phyloP scores from a whole-genome alignment of 2,888 invertebrate genomes.

The Trichopoda pennipes region DNA sequence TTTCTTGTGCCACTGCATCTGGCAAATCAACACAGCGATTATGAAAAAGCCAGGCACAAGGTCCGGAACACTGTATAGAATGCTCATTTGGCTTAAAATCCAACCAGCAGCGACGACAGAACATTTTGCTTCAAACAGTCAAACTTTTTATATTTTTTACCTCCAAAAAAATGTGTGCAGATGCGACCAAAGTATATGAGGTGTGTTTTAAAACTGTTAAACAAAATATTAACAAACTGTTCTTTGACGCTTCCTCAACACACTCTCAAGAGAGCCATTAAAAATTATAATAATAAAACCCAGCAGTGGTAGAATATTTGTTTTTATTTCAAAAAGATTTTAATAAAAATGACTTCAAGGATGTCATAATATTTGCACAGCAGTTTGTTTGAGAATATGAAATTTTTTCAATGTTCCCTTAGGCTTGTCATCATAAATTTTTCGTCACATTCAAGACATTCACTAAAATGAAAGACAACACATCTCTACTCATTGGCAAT shows the following conservation, averaged over 20 bases:
- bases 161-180: neutral
- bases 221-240: constrained; percentile 54
- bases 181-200: constrained; percentile 54
- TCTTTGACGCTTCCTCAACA: constrained; percentile 21
- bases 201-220: constrained; percentile 58
- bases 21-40: constrained; percentile 76
- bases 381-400: constrained; percentile 13
- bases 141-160: neutral
- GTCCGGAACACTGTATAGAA: constrained; percentile 76
- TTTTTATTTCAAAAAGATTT: constrained; percentile 49
- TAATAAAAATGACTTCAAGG: constrained; percentile 68
- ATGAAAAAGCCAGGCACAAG: constrained; percentile 77
- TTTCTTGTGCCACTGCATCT: constrained; percentile 72
- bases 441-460: neutral
- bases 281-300: constrained; percentile 61
- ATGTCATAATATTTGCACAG: constrained; percentile 61
- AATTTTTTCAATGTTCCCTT: constrained; percentile 51
- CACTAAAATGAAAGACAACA: constrained; percentile 6
- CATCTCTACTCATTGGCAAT: constrained; percentile 60
- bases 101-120: constrained; percentile 80
- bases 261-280: constrained; percentile 70
- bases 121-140: constrained; percentile 72
- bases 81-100: constrained; percentile 76
- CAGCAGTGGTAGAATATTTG: constrained; percentile 44
- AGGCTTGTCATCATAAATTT: constrained; percentile 54